phyloP scores from a whole-genome alignment of 2,888 invertebrate genomes.

The Invenusta paracnida region DNA sequence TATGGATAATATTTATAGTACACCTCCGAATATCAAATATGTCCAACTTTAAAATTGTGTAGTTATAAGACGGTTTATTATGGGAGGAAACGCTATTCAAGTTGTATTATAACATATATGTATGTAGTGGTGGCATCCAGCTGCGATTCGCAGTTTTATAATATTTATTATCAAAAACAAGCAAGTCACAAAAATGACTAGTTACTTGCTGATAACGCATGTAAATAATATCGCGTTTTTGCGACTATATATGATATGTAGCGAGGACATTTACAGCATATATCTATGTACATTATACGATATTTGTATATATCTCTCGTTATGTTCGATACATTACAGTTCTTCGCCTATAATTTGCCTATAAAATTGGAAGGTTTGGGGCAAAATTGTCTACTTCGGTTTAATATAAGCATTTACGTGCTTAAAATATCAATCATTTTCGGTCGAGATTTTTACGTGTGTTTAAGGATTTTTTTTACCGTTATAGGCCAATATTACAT shows the following conservation, averaged over 20 bases:
- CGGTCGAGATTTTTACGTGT: background rate
- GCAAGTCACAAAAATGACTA: background rate
- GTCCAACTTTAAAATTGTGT: too few species aligned
- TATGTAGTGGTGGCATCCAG: background rate
- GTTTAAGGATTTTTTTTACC: background rate
- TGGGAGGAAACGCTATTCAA: background rate
- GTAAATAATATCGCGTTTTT: too few species aligned
- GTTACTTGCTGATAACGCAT: background rate
- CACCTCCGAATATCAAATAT: too few species aligned
- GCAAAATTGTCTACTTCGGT: background rate
- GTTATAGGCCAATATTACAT: too few species aligned
- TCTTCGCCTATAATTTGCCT: too few species aligned
- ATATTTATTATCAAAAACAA: background rate
- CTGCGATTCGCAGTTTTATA: background rate
- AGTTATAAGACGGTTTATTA: background rate
- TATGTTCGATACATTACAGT: background rate
- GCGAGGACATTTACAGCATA: background rate
- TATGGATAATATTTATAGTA: too few species aligned
- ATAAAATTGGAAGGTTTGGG: background rate
- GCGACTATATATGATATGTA: background rate
- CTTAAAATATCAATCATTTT: constrained; percentile 17
- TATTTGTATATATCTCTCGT: background rate
- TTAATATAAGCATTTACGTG: background rate
- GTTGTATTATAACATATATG: background rate
- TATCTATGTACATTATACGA: background rate